Evolutionary conservation across 37 sponge, comb jelly and placozoan species (phyloP).

Genomic region (Halisarca cf. caerulea): DNA sequence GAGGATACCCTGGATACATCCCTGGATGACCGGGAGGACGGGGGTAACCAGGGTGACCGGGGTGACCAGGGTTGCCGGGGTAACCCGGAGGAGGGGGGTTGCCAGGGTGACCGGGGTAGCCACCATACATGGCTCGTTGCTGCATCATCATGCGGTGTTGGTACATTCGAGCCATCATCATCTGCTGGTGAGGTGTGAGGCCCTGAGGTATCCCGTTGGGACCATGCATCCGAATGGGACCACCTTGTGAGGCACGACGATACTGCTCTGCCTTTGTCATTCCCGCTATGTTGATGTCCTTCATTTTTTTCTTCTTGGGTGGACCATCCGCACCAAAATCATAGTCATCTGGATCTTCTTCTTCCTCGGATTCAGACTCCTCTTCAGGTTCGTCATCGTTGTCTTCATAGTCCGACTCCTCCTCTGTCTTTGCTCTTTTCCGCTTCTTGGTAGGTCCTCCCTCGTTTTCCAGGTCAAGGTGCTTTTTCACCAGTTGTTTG

Average conservation of each 20-base stretch:
- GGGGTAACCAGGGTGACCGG: too few species aligned
- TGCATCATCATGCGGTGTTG: slow-evolving; percentile 20
- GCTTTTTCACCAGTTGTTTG: slow-evolving; percentile 44
- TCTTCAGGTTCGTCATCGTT: slow-evolving; percentile 39
- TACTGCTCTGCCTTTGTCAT: slow-evolving; percentile 27
- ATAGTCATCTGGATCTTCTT: background rate
- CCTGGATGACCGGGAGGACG: background rate
- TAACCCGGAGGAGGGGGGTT: too few species aligned
- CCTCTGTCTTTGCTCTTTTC: slow-evolving; percentile 10
- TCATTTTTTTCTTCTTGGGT: background rate
- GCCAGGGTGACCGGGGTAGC: background rate
- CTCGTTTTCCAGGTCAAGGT: slow-evolving; percentile 40
- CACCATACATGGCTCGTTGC: background rate
- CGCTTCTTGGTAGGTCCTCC: background rate
- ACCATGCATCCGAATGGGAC: background rate
- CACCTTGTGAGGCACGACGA: background rate
- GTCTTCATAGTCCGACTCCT: slow-evolving; percentile 28
- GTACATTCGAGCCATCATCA: too few species aligned
- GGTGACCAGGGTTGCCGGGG: too few species aligned
- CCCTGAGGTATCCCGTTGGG: background rate
- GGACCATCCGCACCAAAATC: slow-evolving; percentile 3
- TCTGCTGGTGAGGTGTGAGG: background rate
- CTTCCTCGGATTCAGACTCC: background rate
- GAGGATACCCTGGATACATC: slow-evolving; percentile 10
- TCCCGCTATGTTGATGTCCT: too few species aligned